Base-by-base conservation (phyloP, 2,113 vertebrate genomes). In the Neogobius melanostomus region DNA sequence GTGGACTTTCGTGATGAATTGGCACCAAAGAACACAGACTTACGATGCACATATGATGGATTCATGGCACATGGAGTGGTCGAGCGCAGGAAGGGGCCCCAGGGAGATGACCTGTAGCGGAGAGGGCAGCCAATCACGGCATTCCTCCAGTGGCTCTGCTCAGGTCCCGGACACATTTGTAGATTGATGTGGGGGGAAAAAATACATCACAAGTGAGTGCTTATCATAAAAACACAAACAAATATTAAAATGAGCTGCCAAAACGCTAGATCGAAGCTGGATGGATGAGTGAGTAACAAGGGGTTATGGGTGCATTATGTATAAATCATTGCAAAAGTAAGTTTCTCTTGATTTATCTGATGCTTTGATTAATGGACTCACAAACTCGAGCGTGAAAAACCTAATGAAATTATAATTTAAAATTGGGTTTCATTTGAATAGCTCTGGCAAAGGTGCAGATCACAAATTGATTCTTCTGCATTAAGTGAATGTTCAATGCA, bases 341-440 rank as follows among this genome's bases (percentile, higher is more conserved):
- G 62, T 51, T 84, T 77, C 16, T 49, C 62, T 68, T 81, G 78
- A 88, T 87, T 87, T 85, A 88, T 88, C 63, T 68, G 73, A 70
- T 60, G 60, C 60, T 79, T 82, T 88, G 87, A 90, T 88, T 87
- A 85, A 90, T 89, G 78, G 82, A 82, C 85, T 75, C 66, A 66
- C 75, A 80, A 77, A 72, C 50, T 67, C 52, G 44, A 75, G 61
- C 75, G 52, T 68, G 66, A 81, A 77, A 86, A 66, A 65, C 12
- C 47, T 79, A 85, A 89, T 85, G 79, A 89, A 81, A 90, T 88
- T 87, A 77, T 71, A 88, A 89, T 89, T 88, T 90, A 54, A 87
- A 82, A 90, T 88, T 70, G 51, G 10, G 48, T 78, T 69, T 73
- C 46, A 86, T 88, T 86, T 82, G 65, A 89, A 86, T 85, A 77